Percentiles rank a stretch among this genome's conserved stretches.
These are phyloP conservation scores for Cataglyphis cursor DNA, from an alignment of 2,888 invertebrate genomes.

Conservation along the genomic window DNA sequence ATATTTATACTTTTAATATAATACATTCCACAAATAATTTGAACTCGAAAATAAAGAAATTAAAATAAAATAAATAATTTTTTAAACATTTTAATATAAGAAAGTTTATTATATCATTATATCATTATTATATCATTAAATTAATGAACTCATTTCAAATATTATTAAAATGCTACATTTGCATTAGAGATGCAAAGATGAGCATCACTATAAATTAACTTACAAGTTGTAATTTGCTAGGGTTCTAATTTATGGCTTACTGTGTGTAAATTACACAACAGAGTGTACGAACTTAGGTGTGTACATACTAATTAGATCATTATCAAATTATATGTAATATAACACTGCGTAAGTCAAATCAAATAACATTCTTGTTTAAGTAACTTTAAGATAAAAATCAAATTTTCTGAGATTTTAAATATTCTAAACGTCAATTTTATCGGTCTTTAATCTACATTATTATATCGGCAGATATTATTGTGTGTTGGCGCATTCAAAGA, in stretches of 20 bases:
- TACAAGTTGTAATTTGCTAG: conserved; percentile 44
- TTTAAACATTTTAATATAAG: background rate
- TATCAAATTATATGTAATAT: conserved; percentile 46
- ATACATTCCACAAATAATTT: background rate
- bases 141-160: background rate
- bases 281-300: conserved; percentile 8
- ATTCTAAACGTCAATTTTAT: background rate
- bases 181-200: conserved; percentile 44
- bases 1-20: conserved; percentile 7
- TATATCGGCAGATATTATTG: background rate
- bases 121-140: background rate
- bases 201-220: conserved; percentile 43
- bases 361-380: conserved; percentile 32
- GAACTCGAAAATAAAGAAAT: background rate
- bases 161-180: conserved; percentile 38
- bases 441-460: background rate
- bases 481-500: background rate
- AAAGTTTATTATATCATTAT: background rate
- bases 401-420: conserved; percentile 27
- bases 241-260: conserved; percentile 45
- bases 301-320: conserved; percentile 47
- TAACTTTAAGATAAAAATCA: background rate
- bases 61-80: background rate
- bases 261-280: conserved; percentile 49
- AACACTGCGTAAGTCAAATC: conserved; percentile 17